Conservation (phyloP, 92 coral and sea anemone species). For the Parazoanthus atlanticus region DNA sequence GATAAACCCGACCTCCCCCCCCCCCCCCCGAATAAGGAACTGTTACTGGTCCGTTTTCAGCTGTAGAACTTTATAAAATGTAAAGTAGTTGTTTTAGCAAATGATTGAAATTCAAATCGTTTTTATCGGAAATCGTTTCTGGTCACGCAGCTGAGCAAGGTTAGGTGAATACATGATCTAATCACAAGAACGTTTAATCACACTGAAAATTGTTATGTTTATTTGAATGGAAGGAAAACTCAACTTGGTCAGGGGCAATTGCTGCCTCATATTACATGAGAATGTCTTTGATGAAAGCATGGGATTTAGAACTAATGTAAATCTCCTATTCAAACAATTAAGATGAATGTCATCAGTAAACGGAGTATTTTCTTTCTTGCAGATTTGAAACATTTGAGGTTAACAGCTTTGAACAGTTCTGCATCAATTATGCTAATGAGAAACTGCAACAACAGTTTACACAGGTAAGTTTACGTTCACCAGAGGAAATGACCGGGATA, state of each 20-base stretch:
- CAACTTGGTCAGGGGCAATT: not conserved
- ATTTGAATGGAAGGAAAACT: not conserved
- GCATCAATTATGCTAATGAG: conserved; percentile 97
- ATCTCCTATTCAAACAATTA: too few relatives aligned
- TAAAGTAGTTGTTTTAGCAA: too few relatives aligned
- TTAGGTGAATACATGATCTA: too few relatives aligned
- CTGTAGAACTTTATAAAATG: not conserved
- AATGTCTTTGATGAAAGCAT: not conserved
- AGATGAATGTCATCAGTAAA: not conserved
- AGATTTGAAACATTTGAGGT: conserved; percentile 97
- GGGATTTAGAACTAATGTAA: too few relatives aligned
- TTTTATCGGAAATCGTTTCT: not conserved
- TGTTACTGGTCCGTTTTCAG: not conserved
- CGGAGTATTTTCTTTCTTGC: conserved; percentile 5
- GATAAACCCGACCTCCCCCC: too few relatives aligned
- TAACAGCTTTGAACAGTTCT: conserved; percentile 98
- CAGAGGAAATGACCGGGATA: not conserved
- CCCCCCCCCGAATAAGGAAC: too few relatives aligned
- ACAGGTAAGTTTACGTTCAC: conserved; percentile 59
- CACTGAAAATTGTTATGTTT: too few relatives aligned
- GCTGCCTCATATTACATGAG: not conserved
- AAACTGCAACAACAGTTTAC: conserved; percentile 98
- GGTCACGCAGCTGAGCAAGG: not conserved
- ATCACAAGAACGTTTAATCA: not conserved
- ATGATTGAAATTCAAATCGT: too few relatives aligned